A percentile compares a stretch with the other conserved stretches of the same genome.
Evolutionary conservation across 2,113 vertebrate genomes (phyloP).

Genomic region (Carettochelys insculpta): DNA sequence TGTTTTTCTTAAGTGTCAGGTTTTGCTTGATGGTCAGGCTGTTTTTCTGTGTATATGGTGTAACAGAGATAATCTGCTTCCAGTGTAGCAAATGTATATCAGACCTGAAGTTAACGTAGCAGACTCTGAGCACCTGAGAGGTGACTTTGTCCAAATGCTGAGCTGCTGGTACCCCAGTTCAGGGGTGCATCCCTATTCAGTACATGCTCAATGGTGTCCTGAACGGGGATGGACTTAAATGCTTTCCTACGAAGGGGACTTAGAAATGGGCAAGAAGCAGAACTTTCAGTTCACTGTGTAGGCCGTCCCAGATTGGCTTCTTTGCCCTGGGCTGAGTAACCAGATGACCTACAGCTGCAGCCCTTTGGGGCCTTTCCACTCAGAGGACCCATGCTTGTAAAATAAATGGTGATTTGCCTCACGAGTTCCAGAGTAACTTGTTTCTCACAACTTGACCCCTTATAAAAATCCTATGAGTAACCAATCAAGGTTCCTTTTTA

Average conservation of each 20-base stretch:
- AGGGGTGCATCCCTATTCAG: not conserved
- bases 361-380: not conserved
- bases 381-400: not conserved
- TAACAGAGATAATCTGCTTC: slow-evolving; percentile 9
- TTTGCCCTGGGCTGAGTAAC: not conserved
- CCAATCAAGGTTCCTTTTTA: not conserved
- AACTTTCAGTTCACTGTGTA: not conserved
- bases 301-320: not conserved
- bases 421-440: not conserved
- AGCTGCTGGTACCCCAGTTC: not conserved
- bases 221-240: not conserved
- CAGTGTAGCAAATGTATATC: not conserved
- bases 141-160: not conserved
- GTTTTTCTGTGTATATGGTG: not conserved
- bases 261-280: not conserved
- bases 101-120: not conserved
- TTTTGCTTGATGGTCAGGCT: not conserved
- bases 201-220: not conserved
- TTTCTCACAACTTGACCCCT: not conserved
- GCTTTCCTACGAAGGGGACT: not conserved
- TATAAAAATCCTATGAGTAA: not conserved
- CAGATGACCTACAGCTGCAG: slow-evolving; percentile 11
- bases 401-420: not conserved
- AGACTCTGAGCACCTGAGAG: not conserved
- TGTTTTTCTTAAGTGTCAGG: not conserved